Evolutionary conservation across 2,888 invertebrate genomes (phyloP), one percentile per base, ranked within the genome.

Genomic region (Athrips mouffetella): DNA sequence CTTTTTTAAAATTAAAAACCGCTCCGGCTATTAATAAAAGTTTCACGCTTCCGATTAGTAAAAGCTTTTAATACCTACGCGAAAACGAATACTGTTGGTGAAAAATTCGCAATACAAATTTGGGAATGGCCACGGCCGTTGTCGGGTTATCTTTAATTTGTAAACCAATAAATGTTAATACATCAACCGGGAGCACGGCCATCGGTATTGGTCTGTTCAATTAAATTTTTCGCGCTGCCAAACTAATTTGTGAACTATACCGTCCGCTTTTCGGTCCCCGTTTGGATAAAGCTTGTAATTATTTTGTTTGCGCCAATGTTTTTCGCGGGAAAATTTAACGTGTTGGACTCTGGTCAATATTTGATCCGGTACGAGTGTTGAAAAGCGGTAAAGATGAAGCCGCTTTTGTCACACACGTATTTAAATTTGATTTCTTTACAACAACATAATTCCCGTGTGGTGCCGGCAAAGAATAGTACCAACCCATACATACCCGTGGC

Each of bases 81-180:
- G 64, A 63, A 62, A 61, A 64, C 62, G 65, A 65, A 67, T 70
- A 70, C 67, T 68, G 69, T 63, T 62, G 55, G 51, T 51, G 59
- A 74, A 74, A 80, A 80, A 70, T 70, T 44, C 68, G 63, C 63
- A 64, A 57, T 59, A 59, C 67, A 66, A 70, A 70, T 71, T 60
- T 51, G 50, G 48, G 56, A 49, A 58, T 54, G 62, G 33, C 57
- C 53, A 56, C 63, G 57, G 50, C 55, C 62, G 64, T 57, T 60
- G 65, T 67, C 65, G 69, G 63, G 76, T 75, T 76, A 82, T 80
- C 80, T 89, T 86, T 81, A 86, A 85, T 85, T 82, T 82, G 84
- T 80, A 76, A 85, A 81, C 78, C 85, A 86, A 88, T 86, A 85
- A 86, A 85, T 85, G 82, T 85, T 82, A 83, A 86, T 85, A 83